Evolutionary conservation across 2,888 invertebrate genomes (phyloP).

Genomic region (Drosophila testacea): DNA sequence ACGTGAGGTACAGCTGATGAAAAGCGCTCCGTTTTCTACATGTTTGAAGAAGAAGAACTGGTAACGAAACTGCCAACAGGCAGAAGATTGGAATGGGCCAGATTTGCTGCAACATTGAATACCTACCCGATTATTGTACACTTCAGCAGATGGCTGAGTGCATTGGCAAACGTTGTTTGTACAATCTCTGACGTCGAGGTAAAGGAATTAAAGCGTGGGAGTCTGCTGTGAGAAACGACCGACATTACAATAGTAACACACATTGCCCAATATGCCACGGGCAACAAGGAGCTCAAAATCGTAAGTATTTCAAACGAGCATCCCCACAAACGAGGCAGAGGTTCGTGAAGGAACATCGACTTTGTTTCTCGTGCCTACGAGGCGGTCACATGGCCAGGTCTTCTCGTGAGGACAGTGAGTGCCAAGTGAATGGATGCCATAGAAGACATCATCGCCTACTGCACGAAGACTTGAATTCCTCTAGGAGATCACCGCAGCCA

Average conservation of each 20-base stretch:
- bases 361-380: slow-evolving; percentile 1
- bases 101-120: neutral
- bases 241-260: neutral
- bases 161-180: neutral
- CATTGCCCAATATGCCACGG: neutral
- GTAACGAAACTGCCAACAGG: neutral
- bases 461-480: neutral
- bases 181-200: neutral
- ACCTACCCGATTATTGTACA: neutral
- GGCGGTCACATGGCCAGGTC: slow-evolving; percentile 6
- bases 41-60: slow-evolving; percentile 1
- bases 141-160: neutral
- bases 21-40: slow-evolving; percentile 1
- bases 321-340: neutral
- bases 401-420: neutral
- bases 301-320: neutral
- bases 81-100: neutral
- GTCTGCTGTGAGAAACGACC: neutral
- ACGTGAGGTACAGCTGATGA: neutral
- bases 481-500: slow-evolving; percentile 1
- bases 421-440: slow-evolving; percentile 4
- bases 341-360: slow-evolving; percentile 3
- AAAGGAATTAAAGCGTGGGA: neutral
- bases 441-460: no score
- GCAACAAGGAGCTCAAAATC: neutral